A percentile compares a stretch with the other conserved stretches of the same genome.
Conservation (phyloP, 2,888 invertebrate species). For the Stictocephala bisonia region DNA sequence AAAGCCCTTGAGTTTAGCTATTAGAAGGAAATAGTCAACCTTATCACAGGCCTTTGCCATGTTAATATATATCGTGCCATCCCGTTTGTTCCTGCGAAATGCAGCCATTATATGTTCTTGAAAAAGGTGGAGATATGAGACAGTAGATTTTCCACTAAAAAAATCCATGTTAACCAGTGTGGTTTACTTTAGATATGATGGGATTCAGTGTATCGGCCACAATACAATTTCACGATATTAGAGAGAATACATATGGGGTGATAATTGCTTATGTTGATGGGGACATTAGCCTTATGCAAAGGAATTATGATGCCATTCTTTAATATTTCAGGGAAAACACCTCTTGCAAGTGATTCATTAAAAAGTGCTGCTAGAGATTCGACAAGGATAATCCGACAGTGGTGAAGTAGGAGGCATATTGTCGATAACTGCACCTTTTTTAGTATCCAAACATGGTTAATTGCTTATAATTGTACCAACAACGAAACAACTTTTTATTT, state of each 20-base stretch:
- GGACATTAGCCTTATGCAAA: background rate
- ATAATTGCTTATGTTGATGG: background rate
- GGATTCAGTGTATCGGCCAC: too few relatives aligned
- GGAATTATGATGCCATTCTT: conserved; percentile 1
- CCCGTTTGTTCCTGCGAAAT: background rate
- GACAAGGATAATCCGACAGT: too few relatives aligned
- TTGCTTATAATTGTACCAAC: too few relatives aligned
- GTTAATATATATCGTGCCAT: background rate
- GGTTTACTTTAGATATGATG: too few relatives aligned
- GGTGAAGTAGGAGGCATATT: too few relatives aligned
- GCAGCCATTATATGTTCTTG: conserved; percentile 19
- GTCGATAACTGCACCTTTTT: too few relatives aligned
- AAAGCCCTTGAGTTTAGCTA: background rate
- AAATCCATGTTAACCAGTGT: too few relatives aligned
- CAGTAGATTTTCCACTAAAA: conserved; percentile 1
- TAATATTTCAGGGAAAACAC: conserved; percentile 21
- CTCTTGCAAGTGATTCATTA: background rate
- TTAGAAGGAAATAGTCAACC: background rate
- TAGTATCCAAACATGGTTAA: too few relatives aligned
- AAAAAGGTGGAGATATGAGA: background rate
- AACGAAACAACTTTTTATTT: too few relatives aligned
- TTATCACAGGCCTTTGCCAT: conserved; percentile 27
- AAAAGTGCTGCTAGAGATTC: too few relatives aligned
- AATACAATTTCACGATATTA: too few relatives aligned
- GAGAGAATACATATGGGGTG: background rate